These are phyloP conservation scores for Coracopsis vasa DNA, from an alignment of 2,113 vertebrate species.

Conservation along the genomic window DNA sequence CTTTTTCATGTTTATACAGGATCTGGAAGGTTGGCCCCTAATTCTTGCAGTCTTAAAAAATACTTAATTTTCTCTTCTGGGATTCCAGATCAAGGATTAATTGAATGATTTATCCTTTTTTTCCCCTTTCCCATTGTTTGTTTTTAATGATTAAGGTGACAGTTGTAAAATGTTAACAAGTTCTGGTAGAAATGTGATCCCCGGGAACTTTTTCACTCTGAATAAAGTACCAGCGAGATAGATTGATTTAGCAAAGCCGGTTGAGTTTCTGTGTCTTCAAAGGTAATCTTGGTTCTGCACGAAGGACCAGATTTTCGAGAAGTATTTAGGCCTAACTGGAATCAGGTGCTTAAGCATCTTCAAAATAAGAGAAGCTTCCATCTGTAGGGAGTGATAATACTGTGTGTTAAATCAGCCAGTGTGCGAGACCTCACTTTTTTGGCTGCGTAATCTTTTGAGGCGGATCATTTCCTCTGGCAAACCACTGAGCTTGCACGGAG, in stretches of 20 bases:
- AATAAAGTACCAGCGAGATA: background rate
- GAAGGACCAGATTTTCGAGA: background rate
- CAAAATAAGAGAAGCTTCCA: slow-evolving; percentile 5
- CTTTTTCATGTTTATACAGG: fast-evolving
- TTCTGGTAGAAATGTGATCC: slow-evolving; percentile 29
- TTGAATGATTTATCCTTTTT: slow-evolving; percentile 5
- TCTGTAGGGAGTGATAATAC: slow-evolving; percentile 34
- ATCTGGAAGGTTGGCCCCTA: background rate
- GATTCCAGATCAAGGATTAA: slow-evolving; percentile 23
- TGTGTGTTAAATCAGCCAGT: background rate
- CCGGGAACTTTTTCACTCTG: background rate
- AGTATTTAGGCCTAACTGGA: background rate
- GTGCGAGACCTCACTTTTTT: background rate
- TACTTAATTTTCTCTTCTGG: background rate
- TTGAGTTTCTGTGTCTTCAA: slow-evolving; percentile 20
- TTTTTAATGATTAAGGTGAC: slow-evolving; percentile 48
- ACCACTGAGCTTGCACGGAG: background rate
- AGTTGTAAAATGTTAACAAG: slow-evolving; percentile 63
- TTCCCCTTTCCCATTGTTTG: background rate
- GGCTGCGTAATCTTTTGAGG: background rate
- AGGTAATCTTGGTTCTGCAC: slow-evolving; percentile 22
- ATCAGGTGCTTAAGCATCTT: slow-evolving; percentile 37
- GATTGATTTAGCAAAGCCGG: background rate
- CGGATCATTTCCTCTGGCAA: background rate
- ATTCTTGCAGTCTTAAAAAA: slow-evolving; percentile 8